phyloP scores from a whole-genome alignment of 2,888 invertebrate genomes.

The Nymphalis polychloros region DNA sequence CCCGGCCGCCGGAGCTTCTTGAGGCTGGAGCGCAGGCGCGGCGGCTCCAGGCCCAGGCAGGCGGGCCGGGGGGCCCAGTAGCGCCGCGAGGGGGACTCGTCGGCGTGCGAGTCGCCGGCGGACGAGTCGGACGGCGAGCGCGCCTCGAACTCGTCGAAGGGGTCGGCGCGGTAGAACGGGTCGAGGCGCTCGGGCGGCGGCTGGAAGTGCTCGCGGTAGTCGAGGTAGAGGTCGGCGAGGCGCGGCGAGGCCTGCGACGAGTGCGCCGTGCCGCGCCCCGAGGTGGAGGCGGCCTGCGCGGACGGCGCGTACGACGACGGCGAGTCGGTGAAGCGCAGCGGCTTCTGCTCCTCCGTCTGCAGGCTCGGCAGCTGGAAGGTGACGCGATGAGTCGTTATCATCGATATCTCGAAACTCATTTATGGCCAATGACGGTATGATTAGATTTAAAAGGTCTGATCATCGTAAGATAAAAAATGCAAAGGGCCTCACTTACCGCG shows the following conservation, averaged over 20 bases:
- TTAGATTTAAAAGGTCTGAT: too few species aligned
- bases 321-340: slow-evolving; percentile 88
- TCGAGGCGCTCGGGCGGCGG: slow-evolving; percentile 62
- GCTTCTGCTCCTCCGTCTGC: slow-evolving; percentile 82
- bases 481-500: slow-evolving; percentile 63
- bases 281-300: slow-evolving; percentile 53
- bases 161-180: background rate
- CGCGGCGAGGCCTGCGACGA: slow-evolving; percentile 77
- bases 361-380: slow-evolving; percentile 67
- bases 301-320: slow-evolving; percentile 64
- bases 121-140: slow-evolving; percentile 84
- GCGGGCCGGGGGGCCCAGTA: slow-evolving; percentile 44
- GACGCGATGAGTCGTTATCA: background rate
- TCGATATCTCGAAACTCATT: too few species aligned
- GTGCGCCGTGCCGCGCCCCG: slow-evolving; percentile 66
- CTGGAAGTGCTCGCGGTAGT: slow-evolving; percentile 76
- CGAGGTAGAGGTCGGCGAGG: slow-evolving; percentile 84
- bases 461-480: too few species aligned
- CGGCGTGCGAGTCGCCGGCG: slow-evolving; percentile 78
- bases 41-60: slow-evolving; percentile 84
- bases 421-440: too few species aligned
- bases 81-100: slow-evolving; percentile 70
- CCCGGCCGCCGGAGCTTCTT: slow-evolving; percentile 83
- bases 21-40: slow-evolving; percentile 89
- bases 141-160: slow-evolving; percentile 56